A percentile compares a stretch with the other conserved stretches of the same genome.
Evolutionary conservation across 1,140 invertebrate genomes (phyloP).

Genomic region (Drosophila pseudoobscura): DNA sequence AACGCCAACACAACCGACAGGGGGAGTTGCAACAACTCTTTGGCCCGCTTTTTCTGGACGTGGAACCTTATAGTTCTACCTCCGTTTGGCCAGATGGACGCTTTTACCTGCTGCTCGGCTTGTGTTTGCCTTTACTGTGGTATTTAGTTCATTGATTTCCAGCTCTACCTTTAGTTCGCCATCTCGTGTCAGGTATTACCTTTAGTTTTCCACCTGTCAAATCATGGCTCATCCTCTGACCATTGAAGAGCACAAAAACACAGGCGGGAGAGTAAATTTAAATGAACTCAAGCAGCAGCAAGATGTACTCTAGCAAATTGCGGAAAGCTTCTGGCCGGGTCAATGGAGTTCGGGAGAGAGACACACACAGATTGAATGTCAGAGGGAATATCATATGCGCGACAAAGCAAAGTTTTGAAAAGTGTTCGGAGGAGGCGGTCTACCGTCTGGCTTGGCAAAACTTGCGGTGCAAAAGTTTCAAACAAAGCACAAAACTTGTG

Average conservation of each 20-base stretch:
- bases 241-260: slow-evolving; percentile 32
- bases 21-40: too few species aligned
- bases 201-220: background rate
- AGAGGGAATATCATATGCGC: slow-evolving; percentile 73
- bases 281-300: slow-evolving; percentile 38
- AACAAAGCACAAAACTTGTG: slow-evolving; percentile 61
- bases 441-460: slow-evolving; percentile 61
- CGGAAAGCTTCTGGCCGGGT: slow-evolving; percentile 26
- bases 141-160: slow-evolving; percentile 38
- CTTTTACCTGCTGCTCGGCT: slow-evolving; percentile 12
- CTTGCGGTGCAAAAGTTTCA: slow-evolving; percentile 61
- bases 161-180: background rate
- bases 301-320: slow-evolving; percentile 66
- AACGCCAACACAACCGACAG: too few species aligned
- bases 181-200: background rate
- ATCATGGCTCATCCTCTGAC: slow-evolving; percentile 26
- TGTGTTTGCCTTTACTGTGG: slow-evolving; percentile 31
- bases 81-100: slow-evolving; percentile 11
- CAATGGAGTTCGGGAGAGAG: slow-evolving; percentile 56
- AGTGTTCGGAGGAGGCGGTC: slow-evolving; percentile 20
- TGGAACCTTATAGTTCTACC: background rate
- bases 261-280: slow-evolving; percentile 40
- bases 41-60: too few species aligned
- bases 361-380: slow-evolving; percentile 72
- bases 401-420: slow-evolving; percentile 48